A percentile compares a stretch with the other conserved stretches of the same genome.
Conservation (phyloP, 1,140 invertebrate genomes). For the Plodia interpunctella region DNA sequence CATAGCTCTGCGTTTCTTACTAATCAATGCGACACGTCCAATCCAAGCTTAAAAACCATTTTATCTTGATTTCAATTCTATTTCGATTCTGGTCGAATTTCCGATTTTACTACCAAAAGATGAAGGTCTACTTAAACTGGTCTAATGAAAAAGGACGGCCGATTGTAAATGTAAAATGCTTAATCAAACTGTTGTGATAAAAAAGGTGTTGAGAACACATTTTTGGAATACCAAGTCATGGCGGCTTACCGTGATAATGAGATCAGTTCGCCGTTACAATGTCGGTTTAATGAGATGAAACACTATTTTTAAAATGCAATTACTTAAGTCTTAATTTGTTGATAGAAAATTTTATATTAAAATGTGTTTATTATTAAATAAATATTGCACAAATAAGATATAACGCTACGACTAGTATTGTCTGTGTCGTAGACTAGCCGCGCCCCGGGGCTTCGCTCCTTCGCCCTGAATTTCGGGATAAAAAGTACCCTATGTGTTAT, state of each 20-base stretch:
- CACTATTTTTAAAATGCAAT: not conserved
- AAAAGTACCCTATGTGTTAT: too few species aligned
- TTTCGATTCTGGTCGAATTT: not conserved
- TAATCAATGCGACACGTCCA: conserved; percentile 48
- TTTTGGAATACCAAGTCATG: conserved; percentile 14
- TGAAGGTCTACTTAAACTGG: conserved; percentile 27
- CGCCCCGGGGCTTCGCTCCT: too few species aligned
- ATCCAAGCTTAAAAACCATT: conserved; percentile 35
- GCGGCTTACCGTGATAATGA: not conserved
- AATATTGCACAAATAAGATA: too few species aligned
- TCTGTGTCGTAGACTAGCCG: too few species aligned
- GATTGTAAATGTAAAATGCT: conserved; percentile 45
- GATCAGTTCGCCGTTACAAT: not conserved
- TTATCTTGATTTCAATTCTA: conserved; percentile 15
- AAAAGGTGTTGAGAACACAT: conserved; percentile 20
- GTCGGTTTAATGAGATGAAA: not conserved
- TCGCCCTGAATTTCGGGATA: too few species aligned
- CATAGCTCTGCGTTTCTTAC: conserved; percentile 42
- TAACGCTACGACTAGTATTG: too few species aligned
- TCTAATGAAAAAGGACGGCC: conserved; percentile 28
- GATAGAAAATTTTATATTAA: too few species aligned
- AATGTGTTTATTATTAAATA: too few species aligned
- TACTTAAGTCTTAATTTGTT: not conserved
- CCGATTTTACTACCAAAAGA: not conserved
- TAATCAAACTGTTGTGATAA: conserved; percentile 40